Evolutionary conservation across 2,888 invertebrate species (phyloP), one percentile per base, ranked within the genome.

Genomic region (Xestia sexstrigata): DNA sequence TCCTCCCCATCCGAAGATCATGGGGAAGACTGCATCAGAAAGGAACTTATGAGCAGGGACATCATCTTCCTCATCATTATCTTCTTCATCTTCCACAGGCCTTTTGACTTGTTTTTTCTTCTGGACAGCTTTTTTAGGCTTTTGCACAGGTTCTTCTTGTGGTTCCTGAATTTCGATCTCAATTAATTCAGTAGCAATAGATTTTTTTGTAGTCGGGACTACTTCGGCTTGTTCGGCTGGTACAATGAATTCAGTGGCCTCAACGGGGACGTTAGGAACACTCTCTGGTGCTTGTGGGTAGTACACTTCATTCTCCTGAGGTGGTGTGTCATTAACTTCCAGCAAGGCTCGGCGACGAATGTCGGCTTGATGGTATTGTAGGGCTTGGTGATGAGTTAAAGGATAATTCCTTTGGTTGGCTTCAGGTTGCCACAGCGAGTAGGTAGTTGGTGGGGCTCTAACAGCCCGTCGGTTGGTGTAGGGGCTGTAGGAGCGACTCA

Each of bases 1-100:
- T 1, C 95, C 93, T 0, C 96, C 93, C 75, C 90, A 94, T 0
- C 97, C 97, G 89, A 98, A 97, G 92, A 97, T 97, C 95, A 98
- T 97, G 0, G 98, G 98, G 93, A 98, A 98, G 92, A 97, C 97
- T 1, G 97, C 97, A 77, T 97, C 97, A 83, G 95, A 92, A 2
- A 96, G 95, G 81, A 95, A 92, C 79, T 94, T 96, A 7, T 15
- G 63, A 13, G 95, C 94, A 17, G 95, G 92, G n/a, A 96, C 96
- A 0, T 97, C 96, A 0, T 97, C 97, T 2, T 97, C 97, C 0
- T 97, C 97, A 0, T 97, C 97, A 0, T 97, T 67, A 35, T 82
- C 78, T 8, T 83, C 86, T n/a, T 96, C 97, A 0, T 94, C 92
- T 0, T 94, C 92, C 5, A 92, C 89, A 0, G 95, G 95, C 72